Base-by-base conservation (phyloP, 2,888 invertebrate genomes). In the Tachina grossa region DNA sequence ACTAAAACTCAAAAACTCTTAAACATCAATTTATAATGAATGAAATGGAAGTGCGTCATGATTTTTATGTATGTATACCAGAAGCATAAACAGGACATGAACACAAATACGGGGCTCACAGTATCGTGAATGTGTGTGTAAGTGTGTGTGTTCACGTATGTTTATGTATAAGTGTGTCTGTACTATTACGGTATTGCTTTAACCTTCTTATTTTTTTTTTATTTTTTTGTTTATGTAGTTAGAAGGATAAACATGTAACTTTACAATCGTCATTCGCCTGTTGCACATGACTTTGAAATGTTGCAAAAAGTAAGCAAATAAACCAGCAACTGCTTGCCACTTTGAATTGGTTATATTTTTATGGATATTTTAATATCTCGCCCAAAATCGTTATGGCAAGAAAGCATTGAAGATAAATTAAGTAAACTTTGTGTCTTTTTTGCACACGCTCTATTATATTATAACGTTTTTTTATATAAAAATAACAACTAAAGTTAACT, bases 211-310 rank as follows among this genome's bases (percentile, higher is more conserved):
- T 53, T 16, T 76, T n/a, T 2, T 22, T 14, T 65, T 43, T 16
- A 11, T 43, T 45, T 63, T 11, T 11, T 45, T 41, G 53, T 55
- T 45, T 10, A 55, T 45, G 45, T 9, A 31, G 22, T 2, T 31
- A 63, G 55, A 72, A 51, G 68, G 51, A 68, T 68, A 63, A 19
- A 69, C 22, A 43, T 59, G 41, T 57, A 65, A 83, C 47, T 68
- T 68, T 78, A 78, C 72, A 78, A 59, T 78, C 83, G 77, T 83
- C 83, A 78, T 74, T 78, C 65, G 74, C 74, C 74, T 75, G 74
- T 75, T 75, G 74, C 74, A 75, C 19, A 63, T 63, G 74, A 51
- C 74, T 75, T 63, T 75, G 61, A 51, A 61, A 74, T 68, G 63
- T 49, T 16, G 16, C 13, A 53, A 53, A n/a, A 49, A 69, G 55